Conservation (phyloP, 1,140 invertebrate species). For the Contarinia nasturtii region DNA sequence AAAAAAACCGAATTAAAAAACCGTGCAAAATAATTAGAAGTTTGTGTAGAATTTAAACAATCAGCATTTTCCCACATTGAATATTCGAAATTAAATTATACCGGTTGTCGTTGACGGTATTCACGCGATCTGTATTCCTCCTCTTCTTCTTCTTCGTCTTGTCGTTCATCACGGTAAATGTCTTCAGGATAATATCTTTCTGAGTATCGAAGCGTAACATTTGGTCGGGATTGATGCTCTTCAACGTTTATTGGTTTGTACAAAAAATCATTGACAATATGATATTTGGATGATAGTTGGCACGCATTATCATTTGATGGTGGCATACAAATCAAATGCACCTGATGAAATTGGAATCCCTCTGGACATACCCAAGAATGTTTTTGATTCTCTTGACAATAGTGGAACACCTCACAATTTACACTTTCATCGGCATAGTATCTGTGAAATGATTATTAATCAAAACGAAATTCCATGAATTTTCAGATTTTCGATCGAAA, state of each 20-base stretch:
- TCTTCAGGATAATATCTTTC: conserved; percentile 63
- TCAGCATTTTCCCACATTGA: neutral
- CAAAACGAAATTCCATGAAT: neutral
- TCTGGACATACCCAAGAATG: conserved; percentile 89
- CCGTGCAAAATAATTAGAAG: neutral
- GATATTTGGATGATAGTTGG: conserved; percentile 71
- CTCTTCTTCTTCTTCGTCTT: conserved; percentile 32
- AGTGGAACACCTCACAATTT: conserved; percentile 83
- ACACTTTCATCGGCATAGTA: conserved; percentile 83
- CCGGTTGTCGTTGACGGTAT: conserved; percentile 20
- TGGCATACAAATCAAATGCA: conserved; percentile 85
- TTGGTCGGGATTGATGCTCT: conserved; percentile 58
- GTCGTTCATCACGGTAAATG: conserved; percentile 47
- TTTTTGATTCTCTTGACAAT: conserved; percentile 74
- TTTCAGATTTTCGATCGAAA: neutral
- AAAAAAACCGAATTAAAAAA: neutral
- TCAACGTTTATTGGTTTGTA: conserved; percentile 73
- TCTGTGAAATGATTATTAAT: conserved; percentile 4
- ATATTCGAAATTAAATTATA: no score
- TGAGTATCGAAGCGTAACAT: conserved; percentile 54
- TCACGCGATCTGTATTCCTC: conserved; percentile 25
- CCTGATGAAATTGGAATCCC: conserved; percentile 82
- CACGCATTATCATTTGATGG: conserved; percentile 75
- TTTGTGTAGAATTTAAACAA: no score
- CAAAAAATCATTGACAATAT: conserved; percentile 83